Evolutionary conservation across 2,113 vertebrate species (phyloP), one percentile per base, ranked within the genome.

Genomic region (Chunga burmeisteri): DNA sequence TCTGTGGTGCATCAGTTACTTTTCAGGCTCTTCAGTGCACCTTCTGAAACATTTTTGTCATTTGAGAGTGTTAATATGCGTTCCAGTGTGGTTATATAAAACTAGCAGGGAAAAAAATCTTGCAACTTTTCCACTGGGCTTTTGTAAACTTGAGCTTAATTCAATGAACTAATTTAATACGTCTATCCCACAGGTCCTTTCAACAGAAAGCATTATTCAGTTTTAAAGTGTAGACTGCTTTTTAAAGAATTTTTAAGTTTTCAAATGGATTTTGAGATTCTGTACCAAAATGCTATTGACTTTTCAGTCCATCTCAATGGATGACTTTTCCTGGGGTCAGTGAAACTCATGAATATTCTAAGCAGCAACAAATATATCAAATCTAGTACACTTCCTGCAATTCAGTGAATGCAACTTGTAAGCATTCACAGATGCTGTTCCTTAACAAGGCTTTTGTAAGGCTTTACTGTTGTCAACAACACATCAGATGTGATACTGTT

Each of bases 341-440:
- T 67, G 78, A 67, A 73, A 38, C 53, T 96, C 78, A 65, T 97
- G 47, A 96, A 91, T 95, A 95, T 78, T 96, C 86, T 85, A 75
- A 85, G 56, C 81, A 96, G 84, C 27, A 67, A 42, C 75, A 83
- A 77, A 92, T 90, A 22, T 44, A 73, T 90, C 53, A 73, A 67
- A 93, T 81, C 23, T 44, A 52, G 77, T 89, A 47, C 42, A 34
- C 56, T 96, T 96, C 84, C 91, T 94, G 87, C 81, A 74, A 15
- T 84, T 91, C 93, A 85, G 65, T 87, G 73, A 96, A 89, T 95
- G 52, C 73, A 68, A 19, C 40, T 89, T 71, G n/a, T 81, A 78
- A 93, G 91, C 47, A 17, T 86, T 90, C 83, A 71, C 68, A 89
- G 91, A 94, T 91, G 73, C 83, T 84, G 27, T 95, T 94, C 61